Percentiles rank a stretch among this genome's conserved stretches.
phyloP scores from a whole-genome alignment of 92 coral and sea anemone species.

The Zoanthus solanderi region DNA sequence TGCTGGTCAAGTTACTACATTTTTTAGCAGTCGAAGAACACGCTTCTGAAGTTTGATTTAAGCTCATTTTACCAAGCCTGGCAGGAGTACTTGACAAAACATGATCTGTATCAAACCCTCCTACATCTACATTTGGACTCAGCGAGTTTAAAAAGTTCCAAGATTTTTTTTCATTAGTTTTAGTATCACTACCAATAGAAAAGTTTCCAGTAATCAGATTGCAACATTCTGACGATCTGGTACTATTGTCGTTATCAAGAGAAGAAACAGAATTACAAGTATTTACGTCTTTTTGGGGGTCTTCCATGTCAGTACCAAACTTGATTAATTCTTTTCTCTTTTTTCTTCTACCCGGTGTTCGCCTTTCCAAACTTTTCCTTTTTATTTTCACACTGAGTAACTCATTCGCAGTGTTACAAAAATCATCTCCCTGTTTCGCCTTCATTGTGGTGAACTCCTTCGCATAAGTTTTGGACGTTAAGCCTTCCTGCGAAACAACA shows the following conservation, averaged over 20 bases:
- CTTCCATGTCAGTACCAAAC: neutral
- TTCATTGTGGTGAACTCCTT: neutral
- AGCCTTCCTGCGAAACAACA: neutral
- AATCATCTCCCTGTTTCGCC: neutral
- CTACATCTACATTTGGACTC: neutral
- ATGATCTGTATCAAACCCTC: neutral
- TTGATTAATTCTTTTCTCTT: slow-evolving; percentile 14
- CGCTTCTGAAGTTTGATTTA: neutral
- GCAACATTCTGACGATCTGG: neutral
- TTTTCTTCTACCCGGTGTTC: slow-evolving; percentile 36
- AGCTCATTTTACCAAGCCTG: neutral
- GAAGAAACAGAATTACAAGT: neutral
- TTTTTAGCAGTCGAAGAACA: neutral
- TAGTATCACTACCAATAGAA: neutral
- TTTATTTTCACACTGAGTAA: slow-evolving; percentile 34
- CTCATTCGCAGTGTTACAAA: neutral
- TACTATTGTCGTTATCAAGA: neutral
- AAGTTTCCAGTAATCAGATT: neutral
- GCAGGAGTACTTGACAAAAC: slow-evolving; percentile 28
- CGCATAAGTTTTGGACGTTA: neutral
- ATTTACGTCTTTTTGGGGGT: neutral
- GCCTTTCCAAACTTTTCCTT: slow-evolving; percentile 36
- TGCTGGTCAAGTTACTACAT: neutral
- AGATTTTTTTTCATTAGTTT: neutral
- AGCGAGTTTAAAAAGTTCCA: neutral